These are phyloP conservation scores for Propithecus coquereli DNA, from an alignment of 2,113 vertebrate species.

Conservation along the genomic window DNA sequence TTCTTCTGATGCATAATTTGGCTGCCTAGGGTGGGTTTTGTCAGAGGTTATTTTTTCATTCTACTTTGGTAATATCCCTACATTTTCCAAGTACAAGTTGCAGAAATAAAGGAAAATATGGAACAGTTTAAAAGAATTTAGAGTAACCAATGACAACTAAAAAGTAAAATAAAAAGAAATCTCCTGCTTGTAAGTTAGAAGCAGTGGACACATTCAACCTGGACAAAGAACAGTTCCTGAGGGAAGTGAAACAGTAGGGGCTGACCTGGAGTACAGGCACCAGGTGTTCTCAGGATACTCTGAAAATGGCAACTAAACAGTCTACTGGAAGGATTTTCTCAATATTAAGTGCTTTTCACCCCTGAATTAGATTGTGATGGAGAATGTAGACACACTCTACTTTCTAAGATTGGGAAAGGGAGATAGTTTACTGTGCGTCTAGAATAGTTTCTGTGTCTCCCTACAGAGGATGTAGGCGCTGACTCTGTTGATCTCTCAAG, in stretches of 20 bases:
- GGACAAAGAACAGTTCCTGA: not conserved
- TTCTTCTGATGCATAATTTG: not conserved
- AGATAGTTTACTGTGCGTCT: not conserved
- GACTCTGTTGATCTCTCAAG: slow-evolving; percentile 47
- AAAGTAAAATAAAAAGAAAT: not conserved
- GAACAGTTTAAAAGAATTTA: not conserved
- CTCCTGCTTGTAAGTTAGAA: not conserved
- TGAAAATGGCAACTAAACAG: not conserved
- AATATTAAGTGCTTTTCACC: not conserved
- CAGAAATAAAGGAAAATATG: not conserved
- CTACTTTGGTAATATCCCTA: not conserved
- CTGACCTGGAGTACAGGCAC: not conserved
- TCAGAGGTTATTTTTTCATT: not conserved
- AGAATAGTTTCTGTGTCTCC: not conserved
- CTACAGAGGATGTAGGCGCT: not conserved
- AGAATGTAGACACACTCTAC: not conserved
- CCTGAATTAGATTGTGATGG: not conserved
- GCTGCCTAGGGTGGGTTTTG: not conserved
- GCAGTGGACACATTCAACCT: not conserved
- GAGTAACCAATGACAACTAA: not conserved
- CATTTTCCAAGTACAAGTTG: not conserved
- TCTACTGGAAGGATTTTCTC: not conserved
- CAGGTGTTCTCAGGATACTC: not conserved
- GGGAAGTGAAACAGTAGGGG: not conserved
- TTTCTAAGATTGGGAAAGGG: not conserved